Conservation (phyloP, 2,888 invertebrate species). For the Ptychoptera albimana region DNA sequence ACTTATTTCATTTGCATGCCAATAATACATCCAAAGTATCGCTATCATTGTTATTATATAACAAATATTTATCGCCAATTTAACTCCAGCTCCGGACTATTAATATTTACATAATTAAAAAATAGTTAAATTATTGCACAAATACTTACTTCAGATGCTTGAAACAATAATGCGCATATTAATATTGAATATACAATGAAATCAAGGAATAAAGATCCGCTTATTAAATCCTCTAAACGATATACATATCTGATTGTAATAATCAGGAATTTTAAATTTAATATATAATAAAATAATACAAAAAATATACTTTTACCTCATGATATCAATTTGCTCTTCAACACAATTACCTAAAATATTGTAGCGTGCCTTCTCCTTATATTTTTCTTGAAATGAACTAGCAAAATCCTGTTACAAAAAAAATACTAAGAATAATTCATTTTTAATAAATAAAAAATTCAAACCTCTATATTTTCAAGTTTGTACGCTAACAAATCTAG, state of each 20-base stretch:
- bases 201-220: conserved; percentile 6
- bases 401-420: background rate
- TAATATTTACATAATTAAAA: background rate
- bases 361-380: no score
- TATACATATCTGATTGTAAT: no score
- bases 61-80: conserved; percentile 5
- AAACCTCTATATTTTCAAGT: conserved; percentile 2
- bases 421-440: background rate
- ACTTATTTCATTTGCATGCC: conserved; percentile 8
- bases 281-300: background rate
- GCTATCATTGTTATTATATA: conserved; percentile 8
- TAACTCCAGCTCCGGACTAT: conserved; percentile 1
- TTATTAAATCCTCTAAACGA: background rate
- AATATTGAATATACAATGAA: conserved; percentile 8
- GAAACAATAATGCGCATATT: conserved; percentile 6
- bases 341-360: background rate
- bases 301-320: background rate
- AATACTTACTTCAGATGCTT: conserved; percentile 6
- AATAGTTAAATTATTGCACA: background rate
- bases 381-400: no score
- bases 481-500: conserved; percentile 6
- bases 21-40: conserved; percentile 9
- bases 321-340: background rate
- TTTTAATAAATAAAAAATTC: background rate
- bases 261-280: background rate